These are phyloP conservation scores for Beris chalybata DNA, from an alignment of 2,888 invertebrate genomes.

Conservation along the genomic window DNA sequence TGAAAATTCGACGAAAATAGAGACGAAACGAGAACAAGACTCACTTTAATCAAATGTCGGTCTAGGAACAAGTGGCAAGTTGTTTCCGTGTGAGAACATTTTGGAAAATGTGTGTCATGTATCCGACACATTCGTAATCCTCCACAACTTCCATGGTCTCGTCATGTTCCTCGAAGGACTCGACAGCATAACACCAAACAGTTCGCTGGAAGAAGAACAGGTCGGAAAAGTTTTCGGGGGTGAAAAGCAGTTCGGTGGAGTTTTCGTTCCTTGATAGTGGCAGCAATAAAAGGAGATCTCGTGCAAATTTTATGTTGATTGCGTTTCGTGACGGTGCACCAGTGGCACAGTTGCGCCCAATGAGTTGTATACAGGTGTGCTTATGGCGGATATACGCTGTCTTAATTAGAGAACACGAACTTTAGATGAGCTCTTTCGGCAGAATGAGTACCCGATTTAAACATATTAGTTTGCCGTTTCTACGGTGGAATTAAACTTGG, in stretches of 20 bases:
- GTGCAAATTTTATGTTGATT: conserved; percentile 36
- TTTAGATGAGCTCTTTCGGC: conserved; percentile 21
- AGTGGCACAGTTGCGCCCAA: not conserved
- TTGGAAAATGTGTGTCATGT: conserved; percentile 1
- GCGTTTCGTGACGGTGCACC: conserved; percentile 33
- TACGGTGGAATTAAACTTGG: conserved; percentile 4
- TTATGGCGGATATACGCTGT: conserved; percentile 5
- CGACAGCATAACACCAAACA: no score
- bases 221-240: no score
- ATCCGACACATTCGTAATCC: not conserved
- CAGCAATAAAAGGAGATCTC: conserved; percentile 32
- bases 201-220: no score
- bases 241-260: no score
- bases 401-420: conserved; percentile 27
- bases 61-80: not conserved
- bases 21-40: no score
- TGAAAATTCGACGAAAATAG: no score
- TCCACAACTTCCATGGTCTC: no score
- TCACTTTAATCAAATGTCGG: no score
- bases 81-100: conserved; percentile 3
- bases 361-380: conserved; percentile 13
- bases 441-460: conserved; percentile 9
- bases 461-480: conserved; percentile 22
- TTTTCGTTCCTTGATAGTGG: conserved; percentile 23
- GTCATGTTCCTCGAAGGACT: no score